These are phyloP conservation scores for Scaptomyza hsui DNA, from an alignment of 1,140 invertebrate genomes.

Conservation along the genomic window DNA sequence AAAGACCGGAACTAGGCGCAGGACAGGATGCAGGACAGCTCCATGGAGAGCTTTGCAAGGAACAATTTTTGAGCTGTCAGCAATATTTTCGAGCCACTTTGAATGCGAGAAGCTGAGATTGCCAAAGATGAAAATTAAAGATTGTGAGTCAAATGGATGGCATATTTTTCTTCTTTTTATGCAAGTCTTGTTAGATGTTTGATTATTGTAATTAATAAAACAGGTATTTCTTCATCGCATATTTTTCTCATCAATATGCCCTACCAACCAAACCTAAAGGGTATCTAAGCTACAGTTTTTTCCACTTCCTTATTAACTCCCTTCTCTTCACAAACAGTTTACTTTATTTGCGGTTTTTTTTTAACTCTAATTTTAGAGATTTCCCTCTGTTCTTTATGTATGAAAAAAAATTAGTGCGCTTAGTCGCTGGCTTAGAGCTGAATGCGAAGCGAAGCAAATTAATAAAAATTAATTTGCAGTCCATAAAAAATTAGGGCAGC, in stretches of 20 bases:
- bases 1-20: conserved; percentile 32
- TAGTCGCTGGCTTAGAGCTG: conserved; percentile 47
- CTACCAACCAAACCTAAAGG: neutral
- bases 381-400: conserved; percentile 29
- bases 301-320: no score
- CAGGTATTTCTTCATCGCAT: no score
- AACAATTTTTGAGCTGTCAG: conserved; percentile 60
- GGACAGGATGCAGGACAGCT: conserved; percentile 24
- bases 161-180: neutral
- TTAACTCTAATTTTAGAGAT: conserved; percentile 14
- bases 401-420: conserved; percentile 71
- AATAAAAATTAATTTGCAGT: conserved; percentile 80
- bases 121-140: conserved; percentile 75
- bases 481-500: conserved; percentile 79
- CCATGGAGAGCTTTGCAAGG: conserved; percentile 28
- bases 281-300: neutral
- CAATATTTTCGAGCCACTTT: conserved; percentile 40
- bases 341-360: conserved; percentile 17
- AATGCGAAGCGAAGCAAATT: conserved; percentile 48
- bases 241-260: no score
- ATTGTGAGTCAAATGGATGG: conserved; percentile 48
- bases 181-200: no score
- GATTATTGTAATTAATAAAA: no score
- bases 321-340: neutral
- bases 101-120: conserved; percentile 56